Conservation (phyloP, 92 coral and sea anemone species). For the Porites rus region DNA sequence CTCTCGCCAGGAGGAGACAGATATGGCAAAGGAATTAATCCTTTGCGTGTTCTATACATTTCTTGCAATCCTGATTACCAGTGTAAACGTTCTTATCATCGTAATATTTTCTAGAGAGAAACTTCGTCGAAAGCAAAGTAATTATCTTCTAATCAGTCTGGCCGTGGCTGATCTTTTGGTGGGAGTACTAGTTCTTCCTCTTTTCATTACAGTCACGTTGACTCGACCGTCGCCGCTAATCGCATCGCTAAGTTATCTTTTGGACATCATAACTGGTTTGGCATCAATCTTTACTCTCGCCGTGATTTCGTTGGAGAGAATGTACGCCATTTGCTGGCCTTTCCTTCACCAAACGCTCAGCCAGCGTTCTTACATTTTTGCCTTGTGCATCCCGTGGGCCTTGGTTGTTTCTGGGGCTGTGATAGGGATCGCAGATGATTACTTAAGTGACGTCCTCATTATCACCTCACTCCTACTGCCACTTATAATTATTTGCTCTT, state of each 20-base stretch:
- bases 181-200: neutral
- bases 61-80: neutral
- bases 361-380: neutral
- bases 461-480: neutral
- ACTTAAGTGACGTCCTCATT: neutral
- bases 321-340: constrained; percentile 14
- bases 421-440: neutral
- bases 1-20: neutral
- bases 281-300: neutral
- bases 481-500: neutral
- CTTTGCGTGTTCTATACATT: neutral
- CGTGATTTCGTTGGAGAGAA: constrained; percentile 3
- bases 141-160: neutral
- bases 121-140: neutral
- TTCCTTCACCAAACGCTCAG: neutral
- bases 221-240: neutral
- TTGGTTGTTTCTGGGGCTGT: neutral
- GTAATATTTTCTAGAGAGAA: neutral
- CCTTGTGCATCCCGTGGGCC: neutral
- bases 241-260: neutral
- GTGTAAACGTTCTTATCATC: neutral
- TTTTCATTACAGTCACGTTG: neutral
- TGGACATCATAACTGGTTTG: constrained; percentile 1
- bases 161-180: neutral
- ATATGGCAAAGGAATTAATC: neutral